Conservation (phyloP, 2,888 invertebrate genomes). For the Nesidiocoris tenuis region DNA sequence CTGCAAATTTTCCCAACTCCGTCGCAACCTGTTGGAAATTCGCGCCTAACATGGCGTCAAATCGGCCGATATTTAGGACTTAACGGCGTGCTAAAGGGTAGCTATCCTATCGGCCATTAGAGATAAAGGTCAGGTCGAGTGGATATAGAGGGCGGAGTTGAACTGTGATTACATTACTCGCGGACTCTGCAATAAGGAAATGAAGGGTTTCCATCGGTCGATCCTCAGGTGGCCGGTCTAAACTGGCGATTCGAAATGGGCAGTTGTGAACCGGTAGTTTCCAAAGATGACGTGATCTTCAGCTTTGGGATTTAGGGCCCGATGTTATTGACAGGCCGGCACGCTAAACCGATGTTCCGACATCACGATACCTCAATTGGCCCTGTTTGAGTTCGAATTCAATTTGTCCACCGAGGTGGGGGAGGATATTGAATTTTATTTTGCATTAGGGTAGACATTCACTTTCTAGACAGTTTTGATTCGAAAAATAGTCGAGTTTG, state of each 20-base stretch:
- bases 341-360: background rate
- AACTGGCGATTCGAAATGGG: background rate
- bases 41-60: too few species aligned
- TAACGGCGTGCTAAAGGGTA: background rate
- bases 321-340: background rate
- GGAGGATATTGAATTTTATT: too few species aligned
- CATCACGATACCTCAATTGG: background rate
- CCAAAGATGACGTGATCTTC: background rate
- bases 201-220: constrained; percentile 28
- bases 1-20: too few species aligned
- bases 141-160: background rate
- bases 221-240: constrained; percentile 34
- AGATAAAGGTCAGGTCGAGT: background rate
- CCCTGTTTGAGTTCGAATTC: too few species aligned
- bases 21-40: too few species aligned
- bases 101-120: background rate
- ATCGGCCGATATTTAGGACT: too few species aligned
- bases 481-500: too few species aligned
- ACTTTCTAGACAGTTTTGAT: too few species aligned
- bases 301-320: background rate
- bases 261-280: background rate
- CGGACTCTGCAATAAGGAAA: constrained; percentile 25
- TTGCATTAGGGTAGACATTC: too few species aligned
- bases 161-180: constrained; percentile 28
- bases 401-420: too few species aligned